Evolutionary conservation across 2,113 vertebrate genomes (phyloP), one percentile per base, ranked within the genome.

Genomic region (Eublepharis macularius): DNA sequence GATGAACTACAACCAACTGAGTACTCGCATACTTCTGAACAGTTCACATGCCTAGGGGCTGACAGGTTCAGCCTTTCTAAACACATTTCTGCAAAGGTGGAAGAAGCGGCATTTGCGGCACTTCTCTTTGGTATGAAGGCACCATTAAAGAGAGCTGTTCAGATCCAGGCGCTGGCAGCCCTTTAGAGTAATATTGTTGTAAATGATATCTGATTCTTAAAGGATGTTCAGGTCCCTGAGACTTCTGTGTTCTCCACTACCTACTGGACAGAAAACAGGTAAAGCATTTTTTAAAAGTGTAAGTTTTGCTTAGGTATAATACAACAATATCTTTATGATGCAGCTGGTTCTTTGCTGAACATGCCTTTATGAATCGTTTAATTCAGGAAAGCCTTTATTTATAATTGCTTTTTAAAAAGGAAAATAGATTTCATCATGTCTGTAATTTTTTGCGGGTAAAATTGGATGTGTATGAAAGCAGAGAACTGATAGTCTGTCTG

Each of bases 361-460:
- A 3, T 45, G 3, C 41, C 0, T 57, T 86, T 69, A 75, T 80
- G 29, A 4, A 47, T 63, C 63, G 74, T 79, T 91, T 89, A 9
- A 32, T 86, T 83, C 65, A 82, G 75, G 73, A 86, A 89, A 69
- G 2, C 68, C 57, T 49, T 36, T 3, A 32, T 66, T 86, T 47
- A 36, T 11, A 47, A n/a, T 54, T 84, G 60, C 14, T 81, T 86
- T 75, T 68, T 80, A 17, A 51, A 60, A 88, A 17, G n/a, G n/a
- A 86, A 82, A 26, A 11, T 68, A 81, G 78, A 93, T 87, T 39
- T 16, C 11, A 66, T 19, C 45, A 65, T 57, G 83, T 92, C 47
- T 76, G 39, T 87, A 76, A 32, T 72, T 45, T 90, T 90, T 70
- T 84, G 69, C 77, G 45, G n/a, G 66, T 92, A 80, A 77, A 91